These are phyloP conservation scores for Hoplias malabaricus DNA, from an alignment of 2,113 vertebrate genomes.

Conservation along the genomic window DNA sequence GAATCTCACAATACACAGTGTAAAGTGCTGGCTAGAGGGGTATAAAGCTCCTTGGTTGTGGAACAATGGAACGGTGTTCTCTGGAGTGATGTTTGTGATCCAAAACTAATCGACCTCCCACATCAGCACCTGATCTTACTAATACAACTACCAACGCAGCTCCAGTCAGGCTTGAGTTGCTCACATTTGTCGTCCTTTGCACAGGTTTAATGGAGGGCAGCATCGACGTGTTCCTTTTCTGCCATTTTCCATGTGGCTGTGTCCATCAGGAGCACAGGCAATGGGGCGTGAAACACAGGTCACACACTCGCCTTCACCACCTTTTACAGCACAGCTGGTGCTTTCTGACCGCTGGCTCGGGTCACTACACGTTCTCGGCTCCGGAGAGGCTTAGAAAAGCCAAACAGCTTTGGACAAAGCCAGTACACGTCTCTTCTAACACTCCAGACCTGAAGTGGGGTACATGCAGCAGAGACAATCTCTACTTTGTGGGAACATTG, in stretches of 20 bases:
- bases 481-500: too few relatives aligned
- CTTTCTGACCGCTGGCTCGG: slow-evolving; percentile 10
- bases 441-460: too few relatives aligned
- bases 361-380: slow-evolving; percentile 13
- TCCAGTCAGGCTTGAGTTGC: neutral
- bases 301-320: slow-evolving; percentile 5
- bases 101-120: too few relatives aligned
- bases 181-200: neutral
- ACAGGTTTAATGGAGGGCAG: neutral
- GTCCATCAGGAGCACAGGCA: slow-evolving; percentile 28
- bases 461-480: too few relatives aligned
- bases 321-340: slow-evolving; percentile 44
- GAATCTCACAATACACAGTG: too few relatives aligned
- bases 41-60: too few relatives aligned
- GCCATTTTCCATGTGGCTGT: slow-evolving; percentile 5
- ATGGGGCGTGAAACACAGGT: slow-evolving; percentile 41
- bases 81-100: neutral
- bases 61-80: too few relatives aligned
- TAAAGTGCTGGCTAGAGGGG: too few relatives aligned
- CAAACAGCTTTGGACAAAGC: neutral
- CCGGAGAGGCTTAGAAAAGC: neutral
- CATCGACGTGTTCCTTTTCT: neutral
- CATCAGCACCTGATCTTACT: too few relatives aligned
- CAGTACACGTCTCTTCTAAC: too few relatives aligned
- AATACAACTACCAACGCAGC: too few relatives aligned